These are phyloP conservation scores for Oplegnathus fasciatus DNA, from an alignment of 2,113 vertebrate genomes.

Conservation along the genomic window DNA sequence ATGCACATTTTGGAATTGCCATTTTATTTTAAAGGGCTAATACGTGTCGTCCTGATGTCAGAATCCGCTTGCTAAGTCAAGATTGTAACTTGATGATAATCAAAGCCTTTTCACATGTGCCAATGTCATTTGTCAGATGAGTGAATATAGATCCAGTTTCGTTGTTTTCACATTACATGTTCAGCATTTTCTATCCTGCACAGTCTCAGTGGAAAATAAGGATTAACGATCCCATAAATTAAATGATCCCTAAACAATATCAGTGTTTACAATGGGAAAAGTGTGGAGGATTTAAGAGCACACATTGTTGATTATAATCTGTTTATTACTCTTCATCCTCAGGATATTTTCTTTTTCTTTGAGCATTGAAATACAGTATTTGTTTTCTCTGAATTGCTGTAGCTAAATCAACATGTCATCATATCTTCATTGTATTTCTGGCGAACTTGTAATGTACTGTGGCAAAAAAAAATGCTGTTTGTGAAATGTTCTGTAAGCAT, in stretches of 20 bases:
- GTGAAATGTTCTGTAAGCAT: slow-evolving; percentile 51
- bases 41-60: slow-evolving; percentile 40
- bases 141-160: slow-evolving; percentile 7
- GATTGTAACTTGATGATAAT: slow-evolving; percentile 64
- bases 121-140: slow-evolving; percentile 43
- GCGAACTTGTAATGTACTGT: slow-evolving; percentile 60
- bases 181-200: slow-evolving; percentile 15
- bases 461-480: slow-evolving; percentile 23
- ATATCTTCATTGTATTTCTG: slow-evolving; percentile 56
- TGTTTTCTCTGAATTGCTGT: slow-evolving; percentile 43
- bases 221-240: neutral
- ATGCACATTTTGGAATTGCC: slow-evolving; percentile 29
- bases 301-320: slow-evolving; percentile 36
- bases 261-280: slow-evolving; percentile 54
- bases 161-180: slow-evolving; percentile 4
- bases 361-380: slow-evolving; percentile 39
- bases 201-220: neutral
- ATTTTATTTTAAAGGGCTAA: slow-evolving; percentile 74
- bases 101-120: slow-evolving; percentile 69
- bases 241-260: slow-evolving; percentile 28
- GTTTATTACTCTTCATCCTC: slow-evolving; percentile 62
- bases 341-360: slow-evolving; percentile 58
- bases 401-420: slow-evolving; percentile 45
- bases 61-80: slow-evolving; percentile 46
- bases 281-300: slow-evolving; percentile 30